These are phyloP conservation scores for Oxyura jamaicensis DNA, from an alignment of 2,113 vertebrate genomes.

Conservation along the genomic window DNA sequence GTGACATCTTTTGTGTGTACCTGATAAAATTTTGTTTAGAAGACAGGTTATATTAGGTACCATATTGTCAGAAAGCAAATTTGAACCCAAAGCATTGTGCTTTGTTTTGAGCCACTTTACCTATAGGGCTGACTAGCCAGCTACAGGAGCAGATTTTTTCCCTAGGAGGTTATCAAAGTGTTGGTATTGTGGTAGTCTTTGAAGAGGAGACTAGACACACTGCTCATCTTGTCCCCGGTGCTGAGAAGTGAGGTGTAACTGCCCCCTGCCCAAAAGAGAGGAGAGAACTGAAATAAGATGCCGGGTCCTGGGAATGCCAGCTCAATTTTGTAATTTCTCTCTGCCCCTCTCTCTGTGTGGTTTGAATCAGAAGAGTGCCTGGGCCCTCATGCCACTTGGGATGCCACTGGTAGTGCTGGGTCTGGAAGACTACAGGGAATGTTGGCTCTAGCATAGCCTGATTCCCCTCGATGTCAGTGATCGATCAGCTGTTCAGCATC, in stretches of 20 bases:
- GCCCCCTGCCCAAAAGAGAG: neutral
- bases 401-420: neutral
- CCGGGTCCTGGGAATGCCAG: neutral
- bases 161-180: neutral
- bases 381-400: fast-evolving
- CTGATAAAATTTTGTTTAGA: neutral
- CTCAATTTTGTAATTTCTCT: neutral
- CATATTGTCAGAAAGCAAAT: neutral
- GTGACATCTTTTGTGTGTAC: neutral
- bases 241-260: neutral
- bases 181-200: neutral
- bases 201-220: neutral
- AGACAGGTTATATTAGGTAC: neutral
- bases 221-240: neutral
- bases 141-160: neutral
- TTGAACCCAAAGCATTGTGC: neutral
- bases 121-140: neutral
- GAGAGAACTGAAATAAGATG: too few species aligned
- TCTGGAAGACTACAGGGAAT: fast-evolving
- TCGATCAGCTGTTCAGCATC: neutral
- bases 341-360: neutral
- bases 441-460: neutral
- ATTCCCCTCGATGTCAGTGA: neutral
- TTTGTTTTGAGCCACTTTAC: neutral
- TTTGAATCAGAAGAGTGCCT: neutral